Conservation (phyloP, 1,140 invertebrate genomes). For the Eubasilissa regina region DNA sequence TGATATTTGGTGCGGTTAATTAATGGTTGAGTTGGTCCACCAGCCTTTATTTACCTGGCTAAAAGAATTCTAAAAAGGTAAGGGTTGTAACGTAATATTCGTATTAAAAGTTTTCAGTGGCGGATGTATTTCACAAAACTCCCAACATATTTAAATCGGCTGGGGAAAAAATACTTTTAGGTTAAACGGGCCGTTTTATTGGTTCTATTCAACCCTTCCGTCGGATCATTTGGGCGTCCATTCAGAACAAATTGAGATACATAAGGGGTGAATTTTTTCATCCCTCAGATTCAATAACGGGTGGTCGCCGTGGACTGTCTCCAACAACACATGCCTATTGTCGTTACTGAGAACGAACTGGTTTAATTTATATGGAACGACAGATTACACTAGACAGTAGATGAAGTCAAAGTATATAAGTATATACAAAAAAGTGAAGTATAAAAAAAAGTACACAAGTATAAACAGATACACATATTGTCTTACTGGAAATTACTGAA, state of each 20-base stretch:
- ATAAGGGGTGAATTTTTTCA: neutral
- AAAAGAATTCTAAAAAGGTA: neutral
- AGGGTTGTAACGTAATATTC: neutral
- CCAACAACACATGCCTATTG: no score
- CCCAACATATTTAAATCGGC: slow-evolving; percentile 7
- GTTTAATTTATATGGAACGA: no score
- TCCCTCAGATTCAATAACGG: neutral
- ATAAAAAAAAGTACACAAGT: no score
- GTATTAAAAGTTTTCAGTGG: neutral
- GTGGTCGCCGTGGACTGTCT: neutral
- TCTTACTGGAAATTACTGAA: no score
- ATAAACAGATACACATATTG: no score
- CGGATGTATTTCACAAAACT: neutral
- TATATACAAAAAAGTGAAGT: no score
- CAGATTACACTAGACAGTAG: no score
- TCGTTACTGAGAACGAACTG: no score
- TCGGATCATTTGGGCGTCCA: slow-evolving; percentile 9
- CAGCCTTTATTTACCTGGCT: neutral
- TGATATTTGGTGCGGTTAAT: no score
- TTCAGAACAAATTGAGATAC: slow-evolving; percentile 30
- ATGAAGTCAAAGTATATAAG: no score
- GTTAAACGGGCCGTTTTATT: slow-evolving; percentile 30
- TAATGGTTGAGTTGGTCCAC: no score
- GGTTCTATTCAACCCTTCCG: neutral
- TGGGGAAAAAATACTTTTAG: slow-evolving; percentile 23